Evolutionary conservation across 2,888 invertebrate genomes (phyloP), one percentile per base, ranked within the genome.

Genomic region (Coronaproctus castanopsis): DNA sequence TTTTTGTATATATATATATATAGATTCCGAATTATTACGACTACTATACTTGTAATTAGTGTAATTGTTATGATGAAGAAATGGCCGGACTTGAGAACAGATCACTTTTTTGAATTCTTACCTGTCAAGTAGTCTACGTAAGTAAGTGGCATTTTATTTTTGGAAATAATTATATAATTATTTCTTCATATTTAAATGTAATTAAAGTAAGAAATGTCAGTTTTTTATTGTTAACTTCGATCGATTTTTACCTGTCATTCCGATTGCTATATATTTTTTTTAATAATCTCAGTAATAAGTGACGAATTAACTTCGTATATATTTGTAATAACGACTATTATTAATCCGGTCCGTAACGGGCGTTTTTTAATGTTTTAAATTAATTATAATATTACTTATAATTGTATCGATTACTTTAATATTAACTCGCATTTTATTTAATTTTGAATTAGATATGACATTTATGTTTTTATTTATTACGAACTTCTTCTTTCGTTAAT

Each of bases 1-100:
- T 51, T 51, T 51, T 51, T 14, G 49, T 48, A 48, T 48, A n/a
- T n/a, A n/a, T 72, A 69, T 70, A 71, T 70, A 70, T 69, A 68
- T 77, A 89, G 89, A 76, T 85, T 89, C 67, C 83, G 89, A 69
- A 87, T 89, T 67, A 74, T 90, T 70, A 87, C 88, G 63, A 90
- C 90, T 58, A 81, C 84, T 68, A 72, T 87, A 66, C 83, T 87
- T 65, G 83, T 89, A 63, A 79, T 87, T 75, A 77, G 85, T 60
- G 81, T 87, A 67, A 82, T 88, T 67, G 83, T 88, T 77, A 82
- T 88, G 66, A 78, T 88, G 71, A 83, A 85, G 70, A 89, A 89
- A 70, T 90, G 89, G 89, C 89, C 88, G 58, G 89, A 89, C 72
- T 83, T 89, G 66, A 61, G 61, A 55, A 64, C 65, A 57, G 68